Base-by-base conservation (phyloP, 2,888 invertebrate species). In the Orgyia antiqua region DNA sequence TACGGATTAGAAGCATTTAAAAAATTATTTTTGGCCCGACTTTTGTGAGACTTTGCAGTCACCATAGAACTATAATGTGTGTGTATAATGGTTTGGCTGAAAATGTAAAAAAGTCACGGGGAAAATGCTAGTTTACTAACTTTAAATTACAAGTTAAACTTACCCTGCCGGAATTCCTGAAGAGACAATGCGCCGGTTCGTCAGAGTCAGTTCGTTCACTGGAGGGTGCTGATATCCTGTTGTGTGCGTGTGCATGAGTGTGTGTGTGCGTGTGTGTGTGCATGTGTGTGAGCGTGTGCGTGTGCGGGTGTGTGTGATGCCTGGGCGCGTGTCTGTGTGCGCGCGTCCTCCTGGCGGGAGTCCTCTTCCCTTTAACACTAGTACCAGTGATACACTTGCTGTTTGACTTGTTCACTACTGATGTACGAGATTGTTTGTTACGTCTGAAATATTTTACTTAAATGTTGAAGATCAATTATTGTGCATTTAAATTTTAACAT, bases 201-300 rank as follows among this genome's bases (percentile, higher is more conserved):
- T 84, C 83, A 2, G 82, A 80, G 60, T 86, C 84, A 0, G 78
- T 78, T 33, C 88, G 50, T 42, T 79, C 83, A 52, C 75, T 75
- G 7, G 80, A 77, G 12, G 70, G 84, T 54, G 86, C 75, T 37
- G 79, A 75, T 21, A 60, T 42, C 30, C 69, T 58, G 45, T 66
- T 51, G 58, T 39, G 56, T 13, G 39, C 13, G 6, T 5, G 32
- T 15, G 24, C 11, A 34, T 9, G 50, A 31, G 36, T 13, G 31
- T 33, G 39, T 1, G 26, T 0, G 17, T 20, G 42, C 21, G 24
- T 2, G 29, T 8, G 30, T 13, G 29, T 3, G 36, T 17, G 47
- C 33, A 37, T 10, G 31, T 24, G 40, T 20, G 32, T 13, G 20
- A 23, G 38, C 2, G 31, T 37, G 31, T 29, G 32, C 13, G 29